Base-by-base conservation (phyloP, 2,797 vertebrate genomes). In the Sardinella longiceps region DNA sequence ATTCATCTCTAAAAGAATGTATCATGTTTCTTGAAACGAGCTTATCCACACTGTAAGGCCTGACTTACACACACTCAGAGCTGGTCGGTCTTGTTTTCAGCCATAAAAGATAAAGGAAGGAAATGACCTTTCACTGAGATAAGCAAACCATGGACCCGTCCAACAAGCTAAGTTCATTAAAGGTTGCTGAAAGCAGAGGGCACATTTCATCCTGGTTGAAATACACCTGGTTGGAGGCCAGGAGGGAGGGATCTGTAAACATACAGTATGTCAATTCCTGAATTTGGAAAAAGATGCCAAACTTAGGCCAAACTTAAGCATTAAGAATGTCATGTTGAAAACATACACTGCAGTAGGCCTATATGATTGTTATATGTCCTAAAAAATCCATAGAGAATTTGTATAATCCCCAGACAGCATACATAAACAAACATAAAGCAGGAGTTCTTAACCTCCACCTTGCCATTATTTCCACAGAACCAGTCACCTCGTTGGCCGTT, bases 71-170 rank as follows among this genome's bases (percentile, higher is more conserved):
- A 74, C 66, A 74, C 37, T 74, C 33, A 74, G 30, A 74, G 66
- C 80, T 45, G 50, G 2, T 25, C 2, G 80, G 25, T 5, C 46
- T 48, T 81, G 83, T n/a, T 46, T 53, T 84, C 20, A n/a, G 33
- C 63, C 14, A n/a, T 51, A 58, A 83, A 39, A 70, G 37, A 81
- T 53, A 50, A 43, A 37, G 14, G 66, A 2, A 89, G 88, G 87
- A 88, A 86, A 63, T 88, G 84, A 87, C 60, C 84, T 87, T 90
- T 87, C 10, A 82, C 80, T 86, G 0, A 87, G 85, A 88, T 46
- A n/a, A 77, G 80, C 28, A 60, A 28, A 74, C 37, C 28, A 30
- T 12, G 45, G 43, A 48, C 51, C 45, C 37, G 20, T 63, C 58
- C 4, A 51, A 30, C 33, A 74, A 14, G 9, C 10, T 50, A 37